These are phyloP conservation scores for Toxotes jaculatrix DNA, from an alignment of 2,113 vertebrate genomes.

Conservation along the genomic window DNA sequence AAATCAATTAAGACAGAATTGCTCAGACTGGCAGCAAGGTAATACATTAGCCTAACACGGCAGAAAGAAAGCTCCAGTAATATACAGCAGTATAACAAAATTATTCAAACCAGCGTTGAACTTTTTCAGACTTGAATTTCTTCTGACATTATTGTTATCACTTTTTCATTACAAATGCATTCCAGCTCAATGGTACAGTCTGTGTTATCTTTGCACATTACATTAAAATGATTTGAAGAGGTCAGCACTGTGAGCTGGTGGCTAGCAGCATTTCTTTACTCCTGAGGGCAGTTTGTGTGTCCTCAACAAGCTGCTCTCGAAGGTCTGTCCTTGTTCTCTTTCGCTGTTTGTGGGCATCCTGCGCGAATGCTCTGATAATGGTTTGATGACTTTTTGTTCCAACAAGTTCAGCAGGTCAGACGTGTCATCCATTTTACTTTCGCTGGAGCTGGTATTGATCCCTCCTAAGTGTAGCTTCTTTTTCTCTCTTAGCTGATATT, in stretches of 20 bases:
- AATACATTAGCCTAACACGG: conserved; percentile 20
- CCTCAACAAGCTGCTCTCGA: conserved; percentile 30
- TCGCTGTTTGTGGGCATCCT: conserved; percentile 36
- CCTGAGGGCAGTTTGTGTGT: conserved; percentile 2
- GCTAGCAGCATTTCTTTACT: conserved; percentile 6
- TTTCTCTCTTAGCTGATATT: conserved; percentile 63
- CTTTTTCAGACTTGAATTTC: conserved; percentile 18
- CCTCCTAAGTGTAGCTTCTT: conserved; percentile 65
- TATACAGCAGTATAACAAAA: neutral
- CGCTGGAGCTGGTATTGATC: conserved; percentile 68
- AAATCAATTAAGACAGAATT: conserved; percentile 65
- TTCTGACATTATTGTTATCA: neutral
- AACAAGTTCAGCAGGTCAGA: conserved; percentile 73
- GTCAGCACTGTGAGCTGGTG: neutral
- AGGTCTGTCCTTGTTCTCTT: conserved; percentile 43
- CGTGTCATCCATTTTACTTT: conserved; percentile 72
- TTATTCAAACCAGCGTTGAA: neutral
- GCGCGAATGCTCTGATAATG: conserved; percentile 63
- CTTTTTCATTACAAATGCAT: neutral
- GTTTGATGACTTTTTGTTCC: conserved; percentile 74
- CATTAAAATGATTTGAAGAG: neutral
- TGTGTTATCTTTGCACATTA: conserved; percentile 5
- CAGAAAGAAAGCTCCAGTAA: conserved; percentile 17
- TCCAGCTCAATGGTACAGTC: neutral
- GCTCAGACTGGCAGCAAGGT: conserved; percentile 29